Evolutionary conservation across 2,888 invertebrate genomes (phyloP), one percentile per base, ranked within the genome.

Genomic region (Caenorhabditis sulstoni): DNA sequence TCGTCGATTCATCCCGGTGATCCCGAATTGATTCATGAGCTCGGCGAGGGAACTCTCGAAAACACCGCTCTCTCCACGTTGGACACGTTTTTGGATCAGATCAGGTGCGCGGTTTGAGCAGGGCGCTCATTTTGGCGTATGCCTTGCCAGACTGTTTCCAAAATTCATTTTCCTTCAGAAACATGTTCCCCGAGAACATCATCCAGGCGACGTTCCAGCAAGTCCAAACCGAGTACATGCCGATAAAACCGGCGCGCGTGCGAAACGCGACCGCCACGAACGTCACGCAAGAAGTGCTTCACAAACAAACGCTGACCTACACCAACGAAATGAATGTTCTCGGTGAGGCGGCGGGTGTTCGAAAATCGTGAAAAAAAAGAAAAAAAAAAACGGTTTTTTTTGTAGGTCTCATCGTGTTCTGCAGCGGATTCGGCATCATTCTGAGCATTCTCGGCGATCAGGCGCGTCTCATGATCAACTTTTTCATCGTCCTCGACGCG

Each of bases 181-280:
- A 96, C 91, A 94, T 96, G 90, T 94, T 96, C 90, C 95, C 96
- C 16, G 95, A 95, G 91, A 96, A 96, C 92, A 93, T 96, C 84
- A 95, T 96, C 89, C 95, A 95, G 92, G 95, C 96, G 4, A 87
- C 90, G 7, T 90, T 90, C 78, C 89, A 88, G 79, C 90, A 90
- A 83, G 90, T 89, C 35, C 87, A 89, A 59, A 90, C 89, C 1
- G 84, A 86, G 53, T 90, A 91, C 61, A 82, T 74, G 57, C 81
- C 81, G 0, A 78, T 70, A 5, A 79, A 74, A 23, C 77, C 79
- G 11, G 39, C 66, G 59, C 75, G 76, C 58, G 50, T 77, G 16
- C 84, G 73, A 11, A 86, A 86, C 29, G 75, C 78, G 0, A 81
- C 85, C 1, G 64, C 68, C 8, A 29, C 7, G 29, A 87, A 86